Evolutionary conservation across 2,113 vertebrate genomes (phyloP).

Genomic region (Ictidomys tridecemlineatus): DNA sequence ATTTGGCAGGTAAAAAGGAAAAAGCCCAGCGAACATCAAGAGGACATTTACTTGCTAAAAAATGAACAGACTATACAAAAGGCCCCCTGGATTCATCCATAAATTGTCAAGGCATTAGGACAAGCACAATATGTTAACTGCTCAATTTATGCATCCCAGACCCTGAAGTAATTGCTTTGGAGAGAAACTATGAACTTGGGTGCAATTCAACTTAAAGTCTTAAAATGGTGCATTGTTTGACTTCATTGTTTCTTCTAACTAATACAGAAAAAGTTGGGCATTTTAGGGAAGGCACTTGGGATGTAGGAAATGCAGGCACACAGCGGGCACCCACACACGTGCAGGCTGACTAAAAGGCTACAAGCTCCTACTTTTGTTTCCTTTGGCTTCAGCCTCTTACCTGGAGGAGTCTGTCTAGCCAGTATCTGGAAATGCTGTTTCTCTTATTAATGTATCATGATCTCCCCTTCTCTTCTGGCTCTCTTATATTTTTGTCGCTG

Average conservation of each 20-base stretch:
- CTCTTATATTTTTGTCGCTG: background rate
- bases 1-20: slow-evolving; percentile 8
- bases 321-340: accelerated
- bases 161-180: background rate
- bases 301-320: background rate
- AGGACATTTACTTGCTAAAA: slow-evolving; percentile 17
- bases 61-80: slow-evolving; percentile 13
- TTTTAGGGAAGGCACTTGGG: too few relatives aligned
- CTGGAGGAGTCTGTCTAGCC: background rate
- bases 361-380: background rate
- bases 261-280: slow-evolving; percentile 5
- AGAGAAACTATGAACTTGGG: background rate
- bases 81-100: background rate
- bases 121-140: background rate
- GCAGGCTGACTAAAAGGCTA: accelerated
- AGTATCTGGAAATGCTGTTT: background rate
- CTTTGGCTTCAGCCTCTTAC: background rate
- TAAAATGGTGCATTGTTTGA: background rate
- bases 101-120: background rate
- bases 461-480: background rate
- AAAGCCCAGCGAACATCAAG: background rate
- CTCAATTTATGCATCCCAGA: background rate
- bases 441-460: background rate
- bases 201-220: background rate
- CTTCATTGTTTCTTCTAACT: background rate